phyloP scores from a whole-genome alignment of 2,113 vertebrate genomes.

The Rhinopithecus roxellana region DNA sequence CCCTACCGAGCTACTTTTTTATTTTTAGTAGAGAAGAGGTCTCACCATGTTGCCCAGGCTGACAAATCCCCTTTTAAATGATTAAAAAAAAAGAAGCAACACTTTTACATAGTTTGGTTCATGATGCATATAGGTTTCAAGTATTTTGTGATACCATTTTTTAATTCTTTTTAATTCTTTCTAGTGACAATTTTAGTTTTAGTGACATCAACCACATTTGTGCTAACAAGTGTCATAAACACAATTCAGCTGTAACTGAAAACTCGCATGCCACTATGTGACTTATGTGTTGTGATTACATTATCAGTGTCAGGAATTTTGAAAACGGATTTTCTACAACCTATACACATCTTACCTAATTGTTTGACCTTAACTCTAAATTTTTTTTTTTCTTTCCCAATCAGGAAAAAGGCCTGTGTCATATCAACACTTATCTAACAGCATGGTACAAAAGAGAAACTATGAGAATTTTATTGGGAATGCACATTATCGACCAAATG shows the following conservation, averaged over 20 bases:
- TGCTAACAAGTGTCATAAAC: neutral
- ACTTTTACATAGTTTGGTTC: neutral
- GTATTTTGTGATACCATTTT: neutral
- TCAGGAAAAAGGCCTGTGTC: slow-evolving; percentile 89
- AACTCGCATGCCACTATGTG: too few relatives aligned
- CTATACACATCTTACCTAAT: fast-evolving
- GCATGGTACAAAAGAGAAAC: slow-evolving; percentile 87
- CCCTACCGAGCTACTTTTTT: too few relatives aligned
- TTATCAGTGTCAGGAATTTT: neutral
- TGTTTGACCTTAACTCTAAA: neutral
- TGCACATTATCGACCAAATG: slow-evolving; percentile 87
- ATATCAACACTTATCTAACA: slow-evolving; percentile 85
- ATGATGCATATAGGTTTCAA: neutral
- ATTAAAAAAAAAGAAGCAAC: neutral
- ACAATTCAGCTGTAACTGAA: too few relatives aligned
- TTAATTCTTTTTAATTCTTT: neutral
- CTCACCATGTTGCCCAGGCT: too few relatives aligned
- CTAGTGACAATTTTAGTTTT: neutral
- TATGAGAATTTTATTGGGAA: slow-evolving; percentile 83
- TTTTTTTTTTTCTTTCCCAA: neutral
- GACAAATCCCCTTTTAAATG: too few relatives aligned
- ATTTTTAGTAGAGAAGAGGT: too few relatives aligned
- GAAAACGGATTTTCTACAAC: neutral
- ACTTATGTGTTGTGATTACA: neutral
- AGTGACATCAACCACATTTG: neutral